phyloP scores from a whole-genome alignment of 2,888 invertebrate species.

The Cephus spinipes region DNA sequence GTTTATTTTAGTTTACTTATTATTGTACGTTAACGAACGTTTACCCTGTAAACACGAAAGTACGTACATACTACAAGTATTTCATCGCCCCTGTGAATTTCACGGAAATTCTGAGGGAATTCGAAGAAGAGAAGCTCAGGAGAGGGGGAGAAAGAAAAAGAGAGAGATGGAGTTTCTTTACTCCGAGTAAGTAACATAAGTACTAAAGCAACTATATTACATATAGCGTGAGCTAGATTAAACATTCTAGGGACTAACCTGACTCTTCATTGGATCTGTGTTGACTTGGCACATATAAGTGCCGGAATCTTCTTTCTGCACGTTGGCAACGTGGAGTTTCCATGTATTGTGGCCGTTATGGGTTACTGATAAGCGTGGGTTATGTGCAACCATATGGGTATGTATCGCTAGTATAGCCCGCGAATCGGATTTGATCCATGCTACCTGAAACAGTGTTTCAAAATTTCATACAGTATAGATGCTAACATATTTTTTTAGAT shows the following conservation, averaged over 20 bases:
- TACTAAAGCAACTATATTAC: neutral
- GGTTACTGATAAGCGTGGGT: slow-evolving; percentile 86
- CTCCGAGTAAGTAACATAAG: neutral
- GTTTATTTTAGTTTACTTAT: neutral
- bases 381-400: slow-evolving; percentile 90
- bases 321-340: slow-evolving; percentile 91
- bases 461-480: neutral
- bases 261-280: slow-evolving; percentile 90
- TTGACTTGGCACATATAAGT: slow-evolving; percentile 96
- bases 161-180: neutral
- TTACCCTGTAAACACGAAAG: neutral
- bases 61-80: neutral
- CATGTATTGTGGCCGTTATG: slow-evolving; percentile 95
- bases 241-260: slow-evolving; percentile 71
- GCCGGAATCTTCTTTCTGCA: slow-evolving; percentile 91
- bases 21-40: neutral
- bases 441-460: slow-evolving; percentile 73
- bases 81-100: neutral
- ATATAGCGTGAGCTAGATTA: neutral
- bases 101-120: neutral
- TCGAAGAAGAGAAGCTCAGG: neutral
- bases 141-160: neutral
- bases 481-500: neutral
- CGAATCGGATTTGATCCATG: slow-evolving; percentile 93
- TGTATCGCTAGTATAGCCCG: slow-evolving; percentile 91